Conservation (phyloP, 1,140 invertebrate species). For the Platorchestia sp. region DNA sequence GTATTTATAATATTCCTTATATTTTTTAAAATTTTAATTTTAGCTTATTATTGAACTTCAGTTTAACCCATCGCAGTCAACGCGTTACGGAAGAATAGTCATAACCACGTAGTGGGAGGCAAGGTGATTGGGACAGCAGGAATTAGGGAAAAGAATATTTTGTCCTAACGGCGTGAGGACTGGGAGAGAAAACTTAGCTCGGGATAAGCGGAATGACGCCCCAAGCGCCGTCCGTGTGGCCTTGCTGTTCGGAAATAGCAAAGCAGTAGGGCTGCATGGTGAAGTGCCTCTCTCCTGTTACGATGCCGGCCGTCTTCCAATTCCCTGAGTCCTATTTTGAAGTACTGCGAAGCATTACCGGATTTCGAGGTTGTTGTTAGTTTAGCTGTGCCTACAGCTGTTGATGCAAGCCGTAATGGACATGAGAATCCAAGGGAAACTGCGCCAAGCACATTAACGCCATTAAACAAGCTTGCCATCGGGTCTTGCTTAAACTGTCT, state of each 20-base stretch:
- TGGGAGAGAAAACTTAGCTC: background rate
- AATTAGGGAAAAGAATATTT: background rate
- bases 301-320: background rate
- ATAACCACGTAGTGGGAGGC: background rate
- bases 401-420: background rate
- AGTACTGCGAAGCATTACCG: background rate
- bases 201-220: background rate
- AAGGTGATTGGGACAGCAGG: background rate
- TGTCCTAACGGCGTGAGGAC: background rate
- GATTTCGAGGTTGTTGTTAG: background rate
- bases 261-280: background rate
- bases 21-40: too few species aligned
- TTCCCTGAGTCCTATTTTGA: background rate
- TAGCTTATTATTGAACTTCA: too few species aligned
- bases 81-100: too few species aligned
- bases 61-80: too few species aligned
- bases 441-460: background rate
- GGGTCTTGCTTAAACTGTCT: background rate
- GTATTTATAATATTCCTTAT: too few species aligned
- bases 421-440: background rate
- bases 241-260: background rate
- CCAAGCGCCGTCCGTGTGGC: background rate
- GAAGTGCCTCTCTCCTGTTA: background rate
- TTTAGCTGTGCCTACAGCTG: background rate
- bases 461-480: background rate